Conservation (phyloP, 2,113 vertebrate species). For the Pedetes capensis region DNA sequence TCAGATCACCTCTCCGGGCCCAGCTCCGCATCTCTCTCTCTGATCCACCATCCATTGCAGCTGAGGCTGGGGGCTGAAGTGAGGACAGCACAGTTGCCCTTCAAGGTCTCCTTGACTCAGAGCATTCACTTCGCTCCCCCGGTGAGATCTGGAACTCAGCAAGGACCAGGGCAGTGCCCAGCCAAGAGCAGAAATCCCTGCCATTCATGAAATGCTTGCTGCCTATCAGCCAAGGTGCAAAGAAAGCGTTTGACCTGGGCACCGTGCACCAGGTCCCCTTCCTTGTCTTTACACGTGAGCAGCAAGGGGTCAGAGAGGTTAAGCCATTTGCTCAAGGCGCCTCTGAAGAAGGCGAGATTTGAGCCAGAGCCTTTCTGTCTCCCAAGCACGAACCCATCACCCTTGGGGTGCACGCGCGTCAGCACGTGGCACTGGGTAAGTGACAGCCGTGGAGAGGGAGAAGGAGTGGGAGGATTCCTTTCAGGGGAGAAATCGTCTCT, state of each 20-base stretch:
- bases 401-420: background rate
- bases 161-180: background rate
- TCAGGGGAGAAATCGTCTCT: slow-evolving; percentile 31
- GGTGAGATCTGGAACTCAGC: background rate
- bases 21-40: background rate
- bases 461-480: slow-evolving; percentile 44
- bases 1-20: background rate
- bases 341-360: background rate
- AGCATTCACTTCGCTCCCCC: background rate
- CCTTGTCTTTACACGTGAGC: background rate
- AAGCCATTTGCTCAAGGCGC: background rate
- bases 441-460: background rate
- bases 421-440: background rate
- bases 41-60: background rate
- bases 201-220: background rate
- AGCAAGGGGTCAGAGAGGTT: background rate
- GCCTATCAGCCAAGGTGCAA: background rate
- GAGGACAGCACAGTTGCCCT: rapidly evolving
- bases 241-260: background rate
- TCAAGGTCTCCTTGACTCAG: background rate
- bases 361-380: background rate
- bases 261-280: background rate
- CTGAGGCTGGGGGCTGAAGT: background rate
- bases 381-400: background rate
- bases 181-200: background rate